These are phyloP conservation scores for Hydroisotoma schaefferi DNA, from an alignment of 2,888 invertebrate species.

Conservation along the genomic window DNA sequence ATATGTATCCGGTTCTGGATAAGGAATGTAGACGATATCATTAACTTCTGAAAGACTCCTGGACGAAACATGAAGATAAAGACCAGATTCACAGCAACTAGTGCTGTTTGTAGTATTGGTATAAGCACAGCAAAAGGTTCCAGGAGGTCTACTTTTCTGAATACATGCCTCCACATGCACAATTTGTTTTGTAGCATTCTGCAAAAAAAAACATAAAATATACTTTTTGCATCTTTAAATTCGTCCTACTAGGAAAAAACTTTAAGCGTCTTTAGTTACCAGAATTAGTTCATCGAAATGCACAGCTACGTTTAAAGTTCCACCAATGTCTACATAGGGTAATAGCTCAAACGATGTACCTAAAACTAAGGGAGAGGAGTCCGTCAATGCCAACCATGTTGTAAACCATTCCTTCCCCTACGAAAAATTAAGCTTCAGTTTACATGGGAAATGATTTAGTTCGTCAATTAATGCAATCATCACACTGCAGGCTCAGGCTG, in stretches of 20 bases:
- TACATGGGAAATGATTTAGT: not conserved
- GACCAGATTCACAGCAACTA: conserved; percentile 41
- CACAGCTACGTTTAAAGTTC: conserved; percentile 54
- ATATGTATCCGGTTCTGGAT: conserved; percentile 56
- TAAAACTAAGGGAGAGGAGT: conserved; percentile 51
- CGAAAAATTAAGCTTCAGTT: conserved; percentile 18
- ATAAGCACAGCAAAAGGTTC: conserved; percentile 33
- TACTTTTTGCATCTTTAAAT: not conserved
- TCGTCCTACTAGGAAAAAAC: no score
- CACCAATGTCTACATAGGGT: conserved; percentile 56
- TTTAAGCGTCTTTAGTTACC: conserved; percentile 45
- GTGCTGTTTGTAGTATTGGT: conserved; percentile 33
- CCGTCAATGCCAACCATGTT: conserved; percentile 54
- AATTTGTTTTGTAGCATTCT: conserved; percentile 49
- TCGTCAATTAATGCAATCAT: no score
- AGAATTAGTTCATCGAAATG: conserved; percentile 53
- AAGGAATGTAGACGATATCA: conserved; percentile 53
- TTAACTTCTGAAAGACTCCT: conserved; percentile 34
- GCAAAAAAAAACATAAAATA: conserved; percentile 19
- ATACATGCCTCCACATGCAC: conserved; percentile 52
- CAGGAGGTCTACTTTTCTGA: conserved; percentile 46
- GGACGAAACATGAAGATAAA: conserved; percentile 46
- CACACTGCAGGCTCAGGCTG: no score
- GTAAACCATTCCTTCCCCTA: conserved; percentile 56
- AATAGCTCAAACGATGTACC: conserved; percentile 54